Base-by-base conservation (phyloP, 1,140 invertebrate species). In the Agraylea sexmaculata region DNA sequence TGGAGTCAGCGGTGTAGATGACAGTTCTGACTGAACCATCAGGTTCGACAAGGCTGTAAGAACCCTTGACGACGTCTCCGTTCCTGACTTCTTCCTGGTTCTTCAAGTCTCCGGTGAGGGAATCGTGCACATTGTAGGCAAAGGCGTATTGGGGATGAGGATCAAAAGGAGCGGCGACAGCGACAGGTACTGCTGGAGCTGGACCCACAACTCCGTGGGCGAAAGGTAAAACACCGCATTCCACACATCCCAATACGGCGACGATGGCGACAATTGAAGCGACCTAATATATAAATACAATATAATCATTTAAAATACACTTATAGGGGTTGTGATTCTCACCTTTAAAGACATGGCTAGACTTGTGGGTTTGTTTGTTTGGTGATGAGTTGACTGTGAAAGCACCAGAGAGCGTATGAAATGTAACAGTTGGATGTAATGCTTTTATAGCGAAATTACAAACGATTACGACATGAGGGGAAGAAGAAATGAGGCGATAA, bases 101-200 rank as follows among this genome's bases (percentile, higher is more conserved):
- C 54, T 70, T 69, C 54, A 55, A 59, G 46, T 70, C 67, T 6
- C 71, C 65, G 43, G 60, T 72, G 40, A 62, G 46, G 12, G 58
- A 57, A 50, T 70, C 68, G 49, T 66, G 58, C 1, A 71, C 60
- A 41, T 60, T 65, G 42, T 70, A 70, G 33, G 61, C 58, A 32
- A 64, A 69, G 19, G 59, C 61, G 40, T 69, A 70, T 37, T 69
- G 64, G 1, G 66, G 66, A 53, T 62, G 59, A 3, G 66, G 58
- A 51, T 69, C 62, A 41, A 62, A 65, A 32, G 62, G 61, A 1
- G 58, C 61, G 30, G 54, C 48, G 6, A 56, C 49, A 40, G 62
- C 60, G 11, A 64, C 50, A 42, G 59, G 42, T 40, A 40, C 20
- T 2, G 54, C 52, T 32, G 52, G 54, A n/a, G 49, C 47, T 39